phyloP scores from a whole-genome alignment of 2,113 vertebrate species.

The Girardinichthys multiradiatus region DNA sequence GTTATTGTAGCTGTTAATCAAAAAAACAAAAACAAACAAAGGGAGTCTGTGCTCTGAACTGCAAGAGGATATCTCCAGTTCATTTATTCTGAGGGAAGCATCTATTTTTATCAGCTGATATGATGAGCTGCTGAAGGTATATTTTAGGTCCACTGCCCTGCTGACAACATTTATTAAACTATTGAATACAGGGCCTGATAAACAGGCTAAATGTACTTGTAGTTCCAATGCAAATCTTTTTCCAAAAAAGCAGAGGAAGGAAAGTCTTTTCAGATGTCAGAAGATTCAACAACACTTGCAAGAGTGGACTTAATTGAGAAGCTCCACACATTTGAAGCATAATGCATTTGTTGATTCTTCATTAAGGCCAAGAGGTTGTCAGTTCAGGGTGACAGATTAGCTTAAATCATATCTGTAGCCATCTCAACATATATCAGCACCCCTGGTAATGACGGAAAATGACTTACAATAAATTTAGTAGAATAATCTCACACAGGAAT shows the following conservation, averaged over 20 bases:
- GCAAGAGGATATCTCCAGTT: slow-evolving; percentile 4
- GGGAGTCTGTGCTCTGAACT: slow-evolving; percentile 6
- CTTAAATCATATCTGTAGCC: no score
- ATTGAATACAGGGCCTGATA: background rate
- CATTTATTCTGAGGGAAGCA: background rate
- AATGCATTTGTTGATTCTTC: background rate
- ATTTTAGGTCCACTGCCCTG: background rate
- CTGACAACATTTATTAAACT: background rate
- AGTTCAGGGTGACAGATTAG: no score
- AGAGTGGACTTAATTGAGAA: background rate
- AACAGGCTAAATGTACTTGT: background rate
- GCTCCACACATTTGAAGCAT: background rate
- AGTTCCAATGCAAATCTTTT: no score
- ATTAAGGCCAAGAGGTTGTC: no score
- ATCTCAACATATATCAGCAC: no score
- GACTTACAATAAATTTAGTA: no score
- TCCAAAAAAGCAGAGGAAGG: no score
- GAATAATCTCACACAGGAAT: no score
- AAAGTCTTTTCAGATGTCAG: no score
- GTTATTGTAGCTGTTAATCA: background rate
- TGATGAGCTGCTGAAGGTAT: background rate
- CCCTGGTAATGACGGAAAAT: no score
- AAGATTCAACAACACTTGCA: background rate
- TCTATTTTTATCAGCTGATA: background rate
- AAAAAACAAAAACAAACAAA: background rate